Percentiles rank a stretch among this genome's conserved stretches.
phyloP scores from a whole-genome alignment of 2,113 vertebrate species.

The Bubalus kerabau region DNA sequence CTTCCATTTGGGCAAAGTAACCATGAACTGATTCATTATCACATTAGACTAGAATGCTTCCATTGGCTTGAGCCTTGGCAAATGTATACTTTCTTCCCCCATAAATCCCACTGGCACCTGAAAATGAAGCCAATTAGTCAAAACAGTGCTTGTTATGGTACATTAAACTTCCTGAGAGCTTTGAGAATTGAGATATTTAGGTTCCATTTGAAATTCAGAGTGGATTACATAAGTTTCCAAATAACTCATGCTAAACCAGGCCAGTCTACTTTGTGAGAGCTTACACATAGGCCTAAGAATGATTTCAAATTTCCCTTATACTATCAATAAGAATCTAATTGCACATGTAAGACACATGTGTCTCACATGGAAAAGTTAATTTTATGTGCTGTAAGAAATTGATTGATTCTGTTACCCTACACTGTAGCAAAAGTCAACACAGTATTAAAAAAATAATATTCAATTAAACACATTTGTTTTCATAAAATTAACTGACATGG shows the following conservation, averaged over 20 bases:
- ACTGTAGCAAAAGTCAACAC: not conserved
- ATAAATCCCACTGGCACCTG: not conserved
- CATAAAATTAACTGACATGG: slow-evolving; percentile 16
- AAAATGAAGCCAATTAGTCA: slow-evolving; percentile 60
- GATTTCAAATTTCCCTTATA: slow-evolving; percentile 57
- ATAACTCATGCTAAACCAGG: slow-evolving; percentile 34
- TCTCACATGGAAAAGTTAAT: slow-evolving; percentile 74
- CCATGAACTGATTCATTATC: not conserved
- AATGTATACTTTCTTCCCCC: not conserved
- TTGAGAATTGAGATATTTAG: slow-evolving; percentile 71
- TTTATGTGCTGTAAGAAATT: slow-evolving; percentile 80
- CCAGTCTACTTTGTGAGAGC: not conserved
- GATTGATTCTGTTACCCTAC: slow-evolving; percentile 81
- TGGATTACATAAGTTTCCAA: slow-evolving; percentile 55
- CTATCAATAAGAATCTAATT: slow-evolving; percentile 29
- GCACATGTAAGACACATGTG: slow-evolving; percentile 51
- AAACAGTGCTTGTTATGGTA: slow-evolving; percentile 48
- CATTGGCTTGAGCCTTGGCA: not conserved
- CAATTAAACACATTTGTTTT: not conserved
- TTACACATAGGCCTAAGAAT: slow-evolving; percentile 39
- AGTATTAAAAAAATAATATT: not conserved
- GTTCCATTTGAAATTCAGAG: slow-evolving; percentile 58
- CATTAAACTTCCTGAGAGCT: slow-evolving; percentile 63
- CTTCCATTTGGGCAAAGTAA: not conserved
- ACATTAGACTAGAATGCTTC: not conserved